Conservation (phyloP, 2,888 invertebrate species). For the Xestobium rufovillosum region DNA sequence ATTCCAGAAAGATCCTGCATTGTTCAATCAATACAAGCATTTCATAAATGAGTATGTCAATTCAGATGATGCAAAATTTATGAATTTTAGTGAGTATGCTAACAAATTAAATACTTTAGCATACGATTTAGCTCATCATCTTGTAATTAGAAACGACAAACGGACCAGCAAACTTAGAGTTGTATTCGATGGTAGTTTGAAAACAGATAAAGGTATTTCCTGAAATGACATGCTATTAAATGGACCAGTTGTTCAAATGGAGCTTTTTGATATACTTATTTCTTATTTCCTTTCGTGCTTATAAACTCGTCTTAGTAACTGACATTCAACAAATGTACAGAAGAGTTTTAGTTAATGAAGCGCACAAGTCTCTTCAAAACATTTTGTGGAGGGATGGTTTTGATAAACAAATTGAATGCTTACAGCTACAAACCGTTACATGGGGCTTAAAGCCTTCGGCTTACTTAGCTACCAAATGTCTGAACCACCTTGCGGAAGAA, state of each 20-base stretch:
- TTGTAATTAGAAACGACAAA: constrained; percentile 17
- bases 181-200: constrained; percentile 21
- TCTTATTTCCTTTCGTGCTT: constrained; percentile 15
- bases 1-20: constrained; percentile 11
- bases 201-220: constrained; percentile 14
- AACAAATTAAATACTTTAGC: background rate
- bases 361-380: constrained; percentile 15
- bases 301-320: constrained; percentile 13
- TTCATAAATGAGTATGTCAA: constrained; percentile 18
- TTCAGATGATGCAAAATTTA: constrained; percentile 14
- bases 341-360: constrained; percentile 12
- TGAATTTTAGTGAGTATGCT: background rate
- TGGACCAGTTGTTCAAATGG: constrained; percentile 13
- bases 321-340: constrained; percentile 20
- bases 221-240: constrained; percentile 19
- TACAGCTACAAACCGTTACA: constrained; percentile 17
- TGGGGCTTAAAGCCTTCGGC: constrained; percentile 16
- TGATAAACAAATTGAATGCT: constrained; percentile 8
- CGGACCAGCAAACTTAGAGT: constrained; percentile 17
- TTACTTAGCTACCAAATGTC: constrained; percentile 17
- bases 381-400: constrained; percentile 16
- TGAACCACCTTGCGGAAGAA: constrained; percentile 13
- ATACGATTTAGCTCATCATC: constrained; percentile 19
- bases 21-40: constrained; percentile 13
- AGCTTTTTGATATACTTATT: constrained; percentile 18